Conservation (phyloP, 2,888 invertebrate species). For the Drosophila macrothrix region DNA sequence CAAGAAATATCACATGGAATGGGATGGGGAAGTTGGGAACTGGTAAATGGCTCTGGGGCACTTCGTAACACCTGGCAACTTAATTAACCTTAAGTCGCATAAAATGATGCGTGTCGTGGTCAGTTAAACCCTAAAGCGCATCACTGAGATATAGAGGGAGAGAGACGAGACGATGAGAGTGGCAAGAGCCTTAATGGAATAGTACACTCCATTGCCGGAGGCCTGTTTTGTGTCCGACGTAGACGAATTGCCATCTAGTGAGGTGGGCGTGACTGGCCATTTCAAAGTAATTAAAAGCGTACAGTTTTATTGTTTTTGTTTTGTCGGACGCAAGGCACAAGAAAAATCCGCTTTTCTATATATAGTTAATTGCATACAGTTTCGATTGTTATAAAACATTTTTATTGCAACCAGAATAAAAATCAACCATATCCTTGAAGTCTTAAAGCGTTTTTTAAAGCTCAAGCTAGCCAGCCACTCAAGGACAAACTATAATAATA, state of each 20-base stretch:
- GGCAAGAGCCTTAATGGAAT: slow-evolving; percentile 46
- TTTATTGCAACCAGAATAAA: slow-evolving; percentile 24
- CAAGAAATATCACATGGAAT: not conserved
- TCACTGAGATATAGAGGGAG: slow-evolving; percentile 6
- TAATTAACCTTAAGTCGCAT: slow-evolving; percentile 69
- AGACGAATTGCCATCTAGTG: slow-evolving; percentile 69
- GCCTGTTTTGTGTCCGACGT: slow-evolving; percentile 59
- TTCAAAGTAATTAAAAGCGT: slow-evolving; percentile 66
- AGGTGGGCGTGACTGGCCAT: slow-evolving; percentile 61
- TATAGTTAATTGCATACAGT: slow-evolving; percentile 28
- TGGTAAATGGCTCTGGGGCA: slow-evolving; percentile 1
- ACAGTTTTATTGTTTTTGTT: slow-evolving; percentile 43
- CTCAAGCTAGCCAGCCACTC: slow-evolving; percentile 4
- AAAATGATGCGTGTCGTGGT: slow-evolving; percentile 69
- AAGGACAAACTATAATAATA: slow-evolving; percentile 24
- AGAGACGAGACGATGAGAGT: not conserved
- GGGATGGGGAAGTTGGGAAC: slow-evolving; percentile 26
- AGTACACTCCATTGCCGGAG: slow-evolving; percentile 21
- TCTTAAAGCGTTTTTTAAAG: not conserved
- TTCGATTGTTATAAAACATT: slow-evolving; percentile 39
- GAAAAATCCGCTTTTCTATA: slow-evolving; percentile 38
- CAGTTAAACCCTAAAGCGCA: slow-evolving; percentile 61
- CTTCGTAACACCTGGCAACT: slow-evolving; percentile 63
- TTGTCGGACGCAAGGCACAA: slow-evolving; percentile 5
- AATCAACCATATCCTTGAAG: slow-evolving; percentile 29